Base-by-base conservation (phyloP, 2,797 vertebrate genomes). In the Silurus aristotelis region DNA sequence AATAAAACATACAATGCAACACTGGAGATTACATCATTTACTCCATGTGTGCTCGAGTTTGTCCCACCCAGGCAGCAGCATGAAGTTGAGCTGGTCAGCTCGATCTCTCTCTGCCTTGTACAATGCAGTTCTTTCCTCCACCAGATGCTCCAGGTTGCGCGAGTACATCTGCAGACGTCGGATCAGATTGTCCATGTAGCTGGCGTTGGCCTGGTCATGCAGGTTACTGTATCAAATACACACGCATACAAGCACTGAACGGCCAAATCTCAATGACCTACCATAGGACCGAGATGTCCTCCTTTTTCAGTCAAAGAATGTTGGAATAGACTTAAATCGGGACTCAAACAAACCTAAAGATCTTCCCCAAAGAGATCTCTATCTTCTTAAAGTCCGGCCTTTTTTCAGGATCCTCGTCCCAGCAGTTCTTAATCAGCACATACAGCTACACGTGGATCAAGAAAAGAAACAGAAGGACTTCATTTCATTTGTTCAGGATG, bases 381-480 rank as follows among this genome's bases (percentile, higher is more conserved):
- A 98, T 98, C 94, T 93, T 98, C 93, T 97, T 99, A 89, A 99
- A 99, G 91, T 99, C 98, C 2, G 96, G 97, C 87, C 98, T 96
- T 90, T 96, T 97, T 84, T 99, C 98, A 63, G 97, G 97, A 90
- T 99, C 97, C 93, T 99, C 97, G n/a, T 99, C 98, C 98, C 98
- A 99, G 91, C 97, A 97, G 92, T 43, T 97, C 90, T 95, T 96
- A 88, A 99, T 97, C 82, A 99, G 93, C 25, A 92, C 93, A 83
- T 95, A 96, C 5, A 99, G 92, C 98, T 99, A 43, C 6, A 75
- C 2, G 46, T 12, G 10, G 19, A 43, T 31, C 43, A 25, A 66
- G 15, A 38, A 2, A 25, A 79, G 6, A 19, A 46, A 79, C 4
- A 76, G n/a, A 27, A 56, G n/a, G n/a, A n/a, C n/a, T n/a, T n/a